Percentiles rank a stretch among this genome's conserved stretches.
Conservation (phyloP, 2,888 invertebrate genomes). For the Brenthis daphne region DNA sequence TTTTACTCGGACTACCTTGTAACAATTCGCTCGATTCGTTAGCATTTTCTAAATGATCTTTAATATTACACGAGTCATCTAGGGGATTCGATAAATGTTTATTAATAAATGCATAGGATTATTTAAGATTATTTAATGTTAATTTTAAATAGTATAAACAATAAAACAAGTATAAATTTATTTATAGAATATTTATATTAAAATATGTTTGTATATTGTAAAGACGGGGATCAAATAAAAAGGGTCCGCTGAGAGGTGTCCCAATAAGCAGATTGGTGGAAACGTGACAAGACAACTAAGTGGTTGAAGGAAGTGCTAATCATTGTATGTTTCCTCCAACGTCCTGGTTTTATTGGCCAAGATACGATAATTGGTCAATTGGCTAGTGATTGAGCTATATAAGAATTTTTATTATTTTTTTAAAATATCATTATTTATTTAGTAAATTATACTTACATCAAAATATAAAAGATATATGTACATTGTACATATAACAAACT, state of each 20-base stretch:
- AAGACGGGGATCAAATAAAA: constrained; percentile 65
- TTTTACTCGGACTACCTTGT: no score
- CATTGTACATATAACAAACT: no score
- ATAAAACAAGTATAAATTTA: constrained; percentile 12
- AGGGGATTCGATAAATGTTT: not conserved
- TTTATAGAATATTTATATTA: constrained; percentile 56
- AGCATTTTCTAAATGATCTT: no score
- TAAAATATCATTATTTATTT: no score
- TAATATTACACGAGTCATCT: no score
- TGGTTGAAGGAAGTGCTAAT: constrained; percentile 52
- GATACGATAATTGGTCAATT: not conserved
- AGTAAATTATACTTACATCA: no score
- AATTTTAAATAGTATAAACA: not conserved
- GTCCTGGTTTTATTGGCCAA: constrained; percentile 42
- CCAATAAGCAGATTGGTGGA: constrained; percentile 72
- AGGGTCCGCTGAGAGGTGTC: constrained; percentile 71
- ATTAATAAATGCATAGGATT: not conserved
- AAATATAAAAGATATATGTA: not conserved
- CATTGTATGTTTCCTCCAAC: constrained; percentile 53
- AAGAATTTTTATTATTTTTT: not conserved
- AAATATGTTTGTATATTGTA: constrained; percentile 67
- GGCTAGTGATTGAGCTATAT: not conserved
- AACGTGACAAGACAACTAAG: constrained; percentile 69
- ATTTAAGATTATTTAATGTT: not conserved
- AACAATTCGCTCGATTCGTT: no score